phyloP scores from a whole-genome alignment of 2,888 invertebrate species.

The Tetheella fluctuosa region DNA sequence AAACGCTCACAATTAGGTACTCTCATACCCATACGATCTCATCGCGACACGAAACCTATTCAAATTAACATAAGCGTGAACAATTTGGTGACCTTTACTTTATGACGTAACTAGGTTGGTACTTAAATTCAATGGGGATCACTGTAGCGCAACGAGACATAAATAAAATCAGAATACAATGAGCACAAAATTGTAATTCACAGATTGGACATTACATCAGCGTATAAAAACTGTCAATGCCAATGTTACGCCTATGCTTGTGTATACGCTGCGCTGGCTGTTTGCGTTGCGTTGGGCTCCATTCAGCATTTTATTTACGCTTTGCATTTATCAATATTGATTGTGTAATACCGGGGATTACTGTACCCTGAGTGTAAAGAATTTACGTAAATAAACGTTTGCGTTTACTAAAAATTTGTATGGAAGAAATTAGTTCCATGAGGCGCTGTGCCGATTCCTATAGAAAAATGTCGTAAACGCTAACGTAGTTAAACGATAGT shows the following conservation, averaged over 20 bases:
- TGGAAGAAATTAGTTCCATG: no score
- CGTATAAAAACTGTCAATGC: slow-evolving; percentile 70
- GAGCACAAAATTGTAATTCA: slow-evolving; percentile 54
- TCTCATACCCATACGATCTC: slow-evolving; percentile 23
- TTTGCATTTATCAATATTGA: slow-evolving; percentile 13
- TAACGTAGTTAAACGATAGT: no score
- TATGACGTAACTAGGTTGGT: slow-evolving; percentile 45
- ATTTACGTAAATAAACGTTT: no score
- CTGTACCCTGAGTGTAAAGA: no score
- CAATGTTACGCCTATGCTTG: slow-evolving; percentile 61
- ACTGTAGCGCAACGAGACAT: slow-evolving; percentile 66
- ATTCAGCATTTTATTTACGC: slow-evolving; percentile 20
- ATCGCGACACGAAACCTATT: slow-evolving; percentile 21
- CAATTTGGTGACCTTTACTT: slow-evolving; percentile 54
- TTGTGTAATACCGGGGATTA: slow-evolving; percentile 29
- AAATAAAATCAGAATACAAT: slow-evolving; percentile 68
- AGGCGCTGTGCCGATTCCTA: no score
- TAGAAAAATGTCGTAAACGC: no score
- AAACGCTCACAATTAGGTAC: slow-evolving; percentile 24
- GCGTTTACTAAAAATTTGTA: no score
- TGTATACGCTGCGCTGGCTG: slow-evolving; percentile 34
- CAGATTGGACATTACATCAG: slow-evolving; percentile 64
- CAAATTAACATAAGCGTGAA: slow-evolving; percentile 31
- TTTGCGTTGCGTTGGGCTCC: slow-evolving; percentile 25
- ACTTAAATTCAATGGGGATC: slow-evolving; percentile 51